Percentiles rank a stretch among this genome's conserved stretches.
Conservation (phyloP, 2,888 invertebrate genomes). For the Pandemis cinnamomeana region DNA sequence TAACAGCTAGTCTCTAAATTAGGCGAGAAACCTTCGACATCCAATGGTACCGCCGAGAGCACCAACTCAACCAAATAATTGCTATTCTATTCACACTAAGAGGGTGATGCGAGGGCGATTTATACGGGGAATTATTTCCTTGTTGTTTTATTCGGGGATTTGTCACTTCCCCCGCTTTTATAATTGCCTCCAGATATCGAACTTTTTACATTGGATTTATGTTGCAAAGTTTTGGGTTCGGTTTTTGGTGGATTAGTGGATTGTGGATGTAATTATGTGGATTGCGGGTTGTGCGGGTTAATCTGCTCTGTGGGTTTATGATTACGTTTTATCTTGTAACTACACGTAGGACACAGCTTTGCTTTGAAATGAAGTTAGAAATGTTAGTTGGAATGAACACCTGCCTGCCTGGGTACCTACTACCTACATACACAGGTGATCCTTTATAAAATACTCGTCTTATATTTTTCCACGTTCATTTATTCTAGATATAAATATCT, state of each 20-base stretch:
- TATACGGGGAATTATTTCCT: conserved; percentile 83
- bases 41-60: conserved; percentile 55
- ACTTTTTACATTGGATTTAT: conserved; percentile 79
- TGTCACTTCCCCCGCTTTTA: conserved; percentile 82
- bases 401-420: too few species aligned
- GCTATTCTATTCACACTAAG: conserved; percentile 84
- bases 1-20: too few species aligned
- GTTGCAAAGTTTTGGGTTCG: conserved; percentile 61
- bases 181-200: conserved; percentile 80
- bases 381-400: background rate
- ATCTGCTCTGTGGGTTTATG: conserved; percentile 39
- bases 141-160: conserved; percentile 85
- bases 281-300: conserved; percentile 54
- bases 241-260: conserved; percentile 62
- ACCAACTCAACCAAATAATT: conserved; percentile 84
- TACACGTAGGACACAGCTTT: background rate
- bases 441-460: too few species aligned
- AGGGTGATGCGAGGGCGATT: conserved; percentile 67
- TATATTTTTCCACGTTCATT: too few species aligned
- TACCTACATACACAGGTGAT: too few species aligned
- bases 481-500: too few species aligned
- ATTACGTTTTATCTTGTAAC: conserved; percentile 27
- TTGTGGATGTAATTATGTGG: conserved; percentile 64
- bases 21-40: conserved; percentile 38
- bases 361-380: background rate